Conservation (phyloP, 2,888 invertebrate species). For the Macaria liturata region DNA sequence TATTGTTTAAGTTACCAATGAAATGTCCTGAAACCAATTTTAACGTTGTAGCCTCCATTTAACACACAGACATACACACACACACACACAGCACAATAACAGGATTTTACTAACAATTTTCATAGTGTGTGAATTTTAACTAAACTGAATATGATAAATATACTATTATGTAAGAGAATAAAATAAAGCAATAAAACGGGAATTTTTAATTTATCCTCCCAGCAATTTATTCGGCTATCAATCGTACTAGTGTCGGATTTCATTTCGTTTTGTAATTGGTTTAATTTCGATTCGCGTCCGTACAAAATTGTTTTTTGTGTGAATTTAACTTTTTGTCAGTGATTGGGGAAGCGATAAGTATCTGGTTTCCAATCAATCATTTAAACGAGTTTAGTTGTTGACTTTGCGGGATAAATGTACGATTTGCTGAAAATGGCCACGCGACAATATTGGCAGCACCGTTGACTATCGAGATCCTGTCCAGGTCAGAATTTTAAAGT, state of each 20-base stretch:
- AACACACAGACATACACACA: too few species aligned
- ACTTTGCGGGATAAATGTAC: neutral
- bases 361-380: conserved; percentile 15
- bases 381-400: neutral
- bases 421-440: neutral
- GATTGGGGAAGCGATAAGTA: conserved; percentile 22
- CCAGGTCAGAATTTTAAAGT: too few species aligned
- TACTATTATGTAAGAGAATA: conserved; percentile 12
- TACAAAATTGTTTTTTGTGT: conserved; percentile 35
- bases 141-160: neutral
- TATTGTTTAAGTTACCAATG: too few species aligned
- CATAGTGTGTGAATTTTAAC: too few species aligned
- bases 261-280: conserved; percentile 34
- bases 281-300: conserved; percentile 35
- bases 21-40: too few species aligned
- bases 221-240: conserved; percentile 34
- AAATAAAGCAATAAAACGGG: conserved; percentile 20
- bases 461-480: too few species aligned
- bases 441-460: too few species aligned
- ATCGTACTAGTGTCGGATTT: conserved; percentile 34
- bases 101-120: too few species aligned
- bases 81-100: too few species aligned
- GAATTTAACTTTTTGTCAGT: conserved; percentile 28
- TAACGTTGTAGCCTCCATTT: too few species aligned
- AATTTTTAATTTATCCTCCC: conserved; percentile 31